These are phyloP conservation scores for Fringilla coelebs DNA, from an alignment of 2,797 vertebrate species.

Conservation along the genomic window DNA sequence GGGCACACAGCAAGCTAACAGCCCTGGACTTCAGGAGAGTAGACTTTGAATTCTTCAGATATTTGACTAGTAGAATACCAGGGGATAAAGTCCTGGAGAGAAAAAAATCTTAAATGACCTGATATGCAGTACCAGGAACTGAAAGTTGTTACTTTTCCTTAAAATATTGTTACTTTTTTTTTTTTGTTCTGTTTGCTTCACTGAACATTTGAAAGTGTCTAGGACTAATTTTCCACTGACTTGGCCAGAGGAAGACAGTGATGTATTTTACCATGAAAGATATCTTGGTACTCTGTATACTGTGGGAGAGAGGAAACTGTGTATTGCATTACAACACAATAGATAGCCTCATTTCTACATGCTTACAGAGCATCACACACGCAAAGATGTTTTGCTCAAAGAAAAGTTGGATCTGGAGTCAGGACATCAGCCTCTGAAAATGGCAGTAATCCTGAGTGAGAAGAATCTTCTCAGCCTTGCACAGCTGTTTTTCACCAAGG, in stretches of 20 bases:
- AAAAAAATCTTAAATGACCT: neutral
- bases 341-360: neutral
- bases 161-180: neutral
- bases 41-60: neutral
- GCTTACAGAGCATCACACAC: neutral
- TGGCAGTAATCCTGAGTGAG: neutral
- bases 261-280: neutral
- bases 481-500: neutral
- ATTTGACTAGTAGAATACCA: neutral
- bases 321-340: neutral
- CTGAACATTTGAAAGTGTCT: neutral
- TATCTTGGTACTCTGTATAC: neutral
- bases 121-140: neutral
- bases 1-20: neutral
- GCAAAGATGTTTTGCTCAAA: neutral
- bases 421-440: neutral
- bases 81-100: neutral
- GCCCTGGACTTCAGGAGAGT: neutral
- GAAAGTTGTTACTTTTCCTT: neutral
- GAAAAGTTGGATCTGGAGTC: neutral
- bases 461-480: neutral
- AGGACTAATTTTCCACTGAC: neutral
- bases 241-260: neutral
- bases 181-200: neutral
- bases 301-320: neutral